Conservation (phyloP, 2,888 invertebrate genomes). For the Asteroscopus sphinx region DNA sequence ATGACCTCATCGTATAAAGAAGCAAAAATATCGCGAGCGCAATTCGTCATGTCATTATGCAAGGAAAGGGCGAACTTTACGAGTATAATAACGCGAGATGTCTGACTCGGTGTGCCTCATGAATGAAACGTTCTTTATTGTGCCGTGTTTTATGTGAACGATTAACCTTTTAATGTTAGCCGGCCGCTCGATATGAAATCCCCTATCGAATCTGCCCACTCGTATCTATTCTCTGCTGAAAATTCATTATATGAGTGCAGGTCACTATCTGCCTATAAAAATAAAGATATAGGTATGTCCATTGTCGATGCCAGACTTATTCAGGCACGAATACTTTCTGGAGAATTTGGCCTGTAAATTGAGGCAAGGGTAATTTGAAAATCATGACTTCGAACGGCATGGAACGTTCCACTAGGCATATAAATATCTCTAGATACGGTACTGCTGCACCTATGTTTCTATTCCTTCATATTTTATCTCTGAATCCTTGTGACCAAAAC, state of each 20-base stretch:
- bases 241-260: slow-evolving; percentile 29
- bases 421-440: no score
- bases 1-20: slow-evolving; percentile 86
- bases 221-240: slow-evolving; percentile 41
- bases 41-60: slow-evolving; percentile 90
- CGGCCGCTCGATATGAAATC: slow-evolving; percentile 76
- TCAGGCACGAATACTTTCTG: no score
- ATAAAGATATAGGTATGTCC: not conserved
- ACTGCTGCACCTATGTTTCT: no score
- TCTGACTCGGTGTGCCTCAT: slow-evolving; percentile 84
- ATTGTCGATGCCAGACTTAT: no score
- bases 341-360: no score
- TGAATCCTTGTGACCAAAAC: no score
- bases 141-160: slow-evolving; percentile 88
- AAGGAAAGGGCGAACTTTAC: slow-evolving; percentile 89
- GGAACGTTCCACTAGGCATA: no score
- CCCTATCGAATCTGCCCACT: slow-evolving; percentile 59
- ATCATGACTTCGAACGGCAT: no score
- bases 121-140: slow-evolving; percentile 88
- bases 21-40: slow-evolving; percentile 87
- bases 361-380: no score
- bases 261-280: slow-evolving; percentile 30
- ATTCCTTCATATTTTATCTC: no score
- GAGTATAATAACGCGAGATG: slow-evolving; percentile 89
- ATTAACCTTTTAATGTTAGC: slow-evolving; percentile 88